These are phyloP conservation scores for Agapornis canus DNA, from an alignment of 2,797 vertebrate genomes.

Conservation along the genomic window DNA sequence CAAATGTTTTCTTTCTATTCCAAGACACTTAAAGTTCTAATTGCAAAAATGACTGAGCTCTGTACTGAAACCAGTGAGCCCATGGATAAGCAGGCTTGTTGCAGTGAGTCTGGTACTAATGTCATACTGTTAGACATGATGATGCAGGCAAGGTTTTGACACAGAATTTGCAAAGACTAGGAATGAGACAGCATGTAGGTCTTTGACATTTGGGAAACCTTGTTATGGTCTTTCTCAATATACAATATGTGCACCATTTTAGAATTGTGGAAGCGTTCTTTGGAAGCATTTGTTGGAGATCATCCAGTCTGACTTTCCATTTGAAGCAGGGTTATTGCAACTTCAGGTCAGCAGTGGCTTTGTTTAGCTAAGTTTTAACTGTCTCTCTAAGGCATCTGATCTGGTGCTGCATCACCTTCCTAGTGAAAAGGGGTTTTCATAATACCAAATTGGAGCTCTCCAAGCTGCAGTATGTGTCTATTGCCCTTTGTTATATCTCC, in stretches of 20 bases:
- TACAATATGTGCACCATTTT: neutral
- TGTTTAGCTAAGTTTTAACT: neutral
- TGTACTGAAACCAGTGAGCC: neutral
- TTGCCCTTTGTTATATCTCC: neutral
- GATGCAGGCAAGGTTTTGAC: neutral
- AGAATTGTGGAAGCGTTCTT: accelerated
- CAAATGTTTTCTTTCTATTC: neutral
- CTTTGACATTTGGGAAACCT: neutral
- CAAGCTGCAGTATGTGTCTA: neutral
- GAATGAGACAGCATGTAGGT: neutral
- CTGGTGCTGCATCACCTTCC: neutral
- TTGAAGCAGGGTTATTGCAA: neutral
- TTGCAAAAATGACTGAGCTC: neutral
- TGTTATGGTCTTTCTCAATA: neutral
- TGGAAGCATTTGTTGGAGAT: neutral
- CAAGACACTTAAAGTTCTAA: neutral
- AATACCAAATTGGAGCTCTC: neutral
- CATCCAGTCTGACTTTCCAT: neutral
- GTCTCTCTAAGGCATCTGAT: neutral
- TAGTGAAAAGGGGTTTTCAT: neutral
- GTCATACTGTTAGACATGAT: neutral
- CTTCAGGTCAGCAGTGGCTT: neutral
- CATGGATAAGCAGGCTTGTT: neutral
- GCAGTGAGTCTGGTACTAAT: neutral
- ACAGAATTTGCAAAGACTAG: neutral